Conservation (phyloP, 2,113 vertebrate species). For the Pluvianellus socialis region DNA sequence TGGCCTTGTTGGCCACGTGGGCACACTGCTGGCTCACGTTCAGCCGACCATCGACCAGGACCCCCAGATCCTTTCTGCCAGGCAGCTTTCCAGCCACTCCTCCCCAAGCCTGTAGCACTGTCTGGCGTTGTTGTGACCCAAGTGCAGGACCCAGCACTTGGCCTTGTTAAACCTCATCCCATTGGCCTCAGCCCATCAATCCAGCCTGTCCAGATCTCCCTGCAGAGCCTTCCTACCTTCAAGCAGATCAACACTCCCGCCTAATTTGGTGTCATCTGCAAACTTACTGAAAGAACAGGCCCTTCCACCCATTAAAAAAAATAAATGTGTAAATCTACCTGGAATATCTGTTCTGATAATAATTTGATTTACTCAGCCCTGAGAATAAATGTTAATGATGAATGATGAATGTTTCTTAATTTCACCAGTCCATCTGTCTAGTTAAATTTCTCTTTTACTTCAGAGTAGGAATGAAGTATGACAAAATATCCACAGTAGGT, state of each 20-base stretch:
- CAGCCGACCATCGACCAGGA: neutral
- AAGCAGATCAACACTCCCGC: neutral
- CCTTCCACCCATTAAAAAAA: neutral
- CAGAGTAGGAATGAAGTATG: neutral
- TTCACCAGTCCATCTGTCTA: neutral
- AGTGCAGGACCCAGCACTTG: no score
- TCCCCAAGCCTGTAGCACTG: no score
- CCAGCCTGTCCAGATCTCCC: no score
- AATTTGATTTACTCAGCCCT: neutral
- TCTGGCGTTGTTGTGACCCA: no score
- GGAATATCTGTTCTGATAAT: neutral
- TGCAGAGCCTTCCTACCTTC: no score
- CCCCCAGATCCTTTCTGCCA: neutral
- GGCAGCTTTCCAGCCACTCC: no score
- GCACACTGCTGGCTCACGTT: neutral
- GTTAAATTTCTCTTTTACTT: neutral
- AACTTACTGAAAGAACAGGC: neutral
- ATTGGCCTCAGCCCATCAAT: no score
- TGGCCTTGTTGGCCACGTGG: neutral
- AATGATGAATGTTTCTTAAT: neutral
- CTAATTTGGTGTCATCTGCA: no score
- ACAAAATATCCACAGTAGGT: neutral
- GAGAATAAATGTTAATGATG: neutral
- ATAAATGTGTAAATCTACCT: neutral
- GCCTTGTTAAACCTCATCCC: no score